phyloP scores from a whole-genome alignment of 2,888 invertebrate species.

The Meghimatium bilineatum region DNA sequence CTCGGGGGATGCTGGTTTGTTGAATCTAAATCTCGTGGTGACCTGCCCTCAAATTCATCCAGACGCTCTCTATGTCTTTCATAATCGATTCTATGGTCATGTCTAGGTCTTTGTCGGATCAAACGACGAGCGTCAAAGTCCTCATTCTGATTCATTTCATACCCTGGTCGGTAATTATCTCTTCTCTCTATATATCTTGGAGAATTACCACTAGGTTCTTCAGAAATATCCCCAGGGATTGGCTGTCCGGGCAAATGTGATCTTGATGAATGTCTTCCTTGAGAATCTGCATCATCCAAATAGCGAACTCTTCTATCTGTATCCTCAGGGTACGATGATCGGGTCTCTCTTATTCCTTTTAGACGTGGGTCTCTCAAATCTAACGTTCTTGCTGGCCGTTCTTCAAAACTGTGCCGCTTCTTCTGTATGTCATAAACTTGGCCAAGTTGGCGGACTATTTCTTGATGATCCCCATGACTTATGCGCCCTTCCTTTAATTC shows the following conservation, averaged over 20 bases:
- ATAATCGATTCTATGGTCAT: conserved; percentile 29
- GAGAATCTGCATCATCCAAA: conserved; percentile 32
- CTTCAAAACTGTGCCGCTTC: conserved; percentile 30
- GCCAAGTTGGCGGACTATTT: conserved; percentile 69
- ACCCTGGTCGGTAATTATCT: conserved; percentile 42
- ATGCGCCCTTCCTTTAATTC: conserved; percentile 83
- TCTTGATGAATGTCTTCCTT: conserved; percentile 28
- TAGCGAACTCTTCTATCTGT: conserved; percentile 29
- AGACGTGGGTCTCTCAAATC: conserved; percentile 43
- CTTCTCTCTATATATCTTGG: conserved; percentile 39
- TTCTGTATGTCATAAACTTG: conserved; percentile 64
- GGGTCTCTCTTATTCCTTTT: conserved; percentile 39
- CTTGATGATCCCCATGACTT: conserved; percentile 70
- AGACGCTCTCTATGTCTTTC: conserved; percentile 45
- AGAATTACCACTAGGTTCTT: conserved; percentile 35
- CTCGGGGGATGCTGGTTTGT: conserved; percentile 30
- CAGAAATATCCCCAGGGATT: conserved; percentile 17
- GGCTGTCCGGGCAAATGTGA: conserved; percentile 13
- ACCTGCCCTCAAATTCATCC: conserved; percentile 39
- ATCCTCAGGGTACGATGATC: conserved; percentile 23
- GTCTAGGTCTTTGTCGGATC: conserved; percentile 33
- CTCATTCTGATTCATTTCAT: conserved; percentile 35
- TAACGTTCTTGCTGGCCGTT: neutral
- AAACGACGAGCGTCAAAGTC: conserved; percentile 43
- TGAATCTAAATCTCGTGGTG: conserved; percentile 51